Evolutionary conservation across 2,888 invertebrate genomes (phyloP).

Genomic region (Cryptophagus acutangulus): DNA sequence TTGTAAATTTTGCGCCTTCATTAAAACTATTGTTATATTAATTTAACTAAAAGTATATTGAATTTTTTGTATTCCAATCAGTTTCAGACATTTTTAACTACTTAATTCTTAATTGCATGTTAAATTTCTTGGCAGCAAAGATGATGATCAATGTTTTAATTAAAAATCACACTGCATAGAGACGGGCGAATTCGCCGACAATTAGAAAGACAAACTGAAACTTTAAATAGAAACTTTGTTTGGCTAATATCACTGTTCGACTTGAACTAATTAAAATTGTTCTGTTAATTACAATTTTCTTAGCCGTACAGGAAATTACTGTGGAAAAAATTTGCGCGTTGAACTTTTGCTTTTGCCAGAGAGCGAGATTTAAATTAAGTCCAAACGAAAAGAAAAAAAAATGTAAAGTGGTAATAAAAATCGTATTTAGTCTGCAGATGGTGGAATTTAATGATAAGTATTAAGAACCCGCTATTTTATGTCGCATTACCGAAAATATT

Average conservation of each 20-base stretch:
- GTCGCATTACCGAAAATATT: conserved; percentile 8
- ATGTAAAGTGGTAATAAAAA: no score
- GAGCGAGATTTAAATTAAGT: no score
- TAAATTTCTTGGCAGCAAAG: neutral
- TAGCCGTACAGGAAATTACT: no score
- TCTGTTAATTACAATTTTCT: conserved; percentile 3
- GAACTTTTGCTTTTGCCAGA: no score
- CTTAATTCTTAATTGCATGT: no score
- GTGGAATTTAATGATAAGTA: conserved; percentile 7
- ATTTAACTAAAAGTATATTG: no score
- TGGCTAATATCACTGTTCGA: neutral
- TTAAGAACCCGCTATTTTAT: neutral
- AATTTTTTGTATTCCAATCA: no score
- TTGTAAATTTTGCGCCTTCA: no score
- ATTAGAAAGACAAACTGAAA: conserved; percentile 2
- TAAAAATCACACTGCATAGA: conserved; percentile 1
- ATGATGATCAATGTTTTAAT: conserved; percentile 1
- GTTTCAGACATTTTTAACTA: no score
- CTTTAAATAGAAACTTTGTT: conserved; percentile 1
- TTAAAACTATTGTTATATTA: no score
- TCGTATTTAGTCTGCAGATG: neutral
- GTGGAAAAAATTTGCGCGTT: no score
- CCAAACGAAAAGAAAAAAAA: no score
- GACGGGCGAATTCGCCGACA: neutral
- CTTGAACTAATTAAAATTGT: conserved; percentile 3